A percentile compares a stretch with the other conserved stretches of the same genome.
Conservation (phyloP, 2,113 vertebrate species). For the Petaurus breviceps region DNA sequence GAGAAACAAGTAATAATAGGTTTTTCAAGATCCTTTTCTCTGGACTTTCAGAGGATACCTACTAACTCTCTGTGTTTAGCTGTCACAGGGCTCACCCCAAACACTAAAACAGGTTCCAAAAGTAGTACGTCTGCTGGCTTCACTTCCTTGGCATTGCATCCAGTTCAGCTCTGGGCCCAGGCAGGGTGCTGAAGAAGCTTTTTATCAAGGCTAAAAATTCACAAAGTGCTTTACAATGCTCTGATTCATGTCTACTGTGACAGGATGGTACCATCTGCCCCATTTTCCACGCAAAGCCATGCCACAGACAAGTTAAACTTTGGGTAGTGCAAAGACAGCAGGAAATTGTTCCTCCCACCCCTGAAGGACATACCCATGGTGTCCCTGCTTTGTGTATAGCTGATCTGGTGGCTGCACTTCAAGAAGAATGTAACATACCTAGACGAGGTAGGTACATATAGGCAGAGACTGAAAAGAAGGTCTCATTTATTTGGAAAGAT, state of each 20-base stretch:
- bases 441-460: neutral
- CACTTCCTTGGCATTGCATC: neutral
- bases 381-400: neutral
- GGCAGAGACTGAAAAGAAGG: neutral
- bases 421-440: neutral
- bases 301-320: neutral
- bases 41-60: neutral
- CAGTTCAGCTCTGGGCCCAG: neutral
- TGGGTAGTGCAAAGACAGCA: neutral
- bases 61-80: neutral
- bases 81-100: neutral
- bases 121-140: neutral
- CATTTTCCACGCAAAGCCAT: neutral
- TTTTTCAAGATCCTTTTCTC: neutral
- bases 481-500: neutral
- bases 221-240: neutral
- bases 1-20: neutral
- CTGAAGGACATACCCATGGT: neutral
- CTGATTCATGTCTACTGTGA: neutral
- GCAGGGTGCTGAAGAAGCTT: neutral
- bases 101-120: neutral
- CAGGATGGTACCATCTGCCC: neutral
- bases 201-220: neutral
- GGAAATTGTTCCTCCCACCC: neutral
- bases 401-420: neutral